phyloP scores from a whole-genome alignment of 2,888 invertebrate species.

The Spisula solida region DNA sequence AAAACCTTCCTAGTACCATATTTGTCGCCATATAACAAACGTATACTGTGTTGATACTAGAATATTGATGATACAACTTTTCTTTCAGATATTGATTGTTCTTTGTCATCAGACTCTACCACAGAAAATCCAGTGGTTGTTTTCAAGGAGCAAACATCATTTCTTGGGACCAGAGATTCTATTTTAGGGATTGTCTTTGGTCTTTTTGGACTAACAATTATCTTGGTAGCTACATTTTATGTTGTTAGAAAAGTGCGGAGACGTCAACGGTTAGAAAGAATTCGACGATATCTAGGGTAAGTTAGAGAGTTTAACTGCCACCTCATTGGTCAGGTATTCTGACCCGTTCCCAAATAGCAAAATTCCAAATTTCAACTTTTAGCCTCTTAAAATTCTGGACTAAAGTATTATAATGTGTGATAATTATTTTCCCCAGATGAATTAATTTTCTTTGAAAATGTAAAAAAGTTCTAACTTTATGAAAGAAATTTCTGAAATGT shows the following conservation, averaged over 20 bases:
- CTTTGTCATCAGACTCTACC: background rate
- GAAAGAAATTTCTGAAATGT: no score
- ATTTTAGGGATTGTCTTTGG: slow-evolving; percentile 73
- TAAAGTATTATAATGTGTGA: no score
- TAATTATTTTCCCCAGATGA: no score
- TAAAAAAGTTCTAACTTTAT: no score
- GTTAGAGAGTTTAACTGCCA: background rate
- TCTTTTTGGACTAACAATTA: slow-evolving; percentile 67
- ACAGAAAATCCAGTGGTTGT: slow-evolving; percentile 50
- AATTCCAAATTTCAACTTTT: no score
- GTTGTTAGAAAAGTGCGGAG: slow-evolving; percentile 67
- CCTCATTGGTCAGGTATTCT: no score
- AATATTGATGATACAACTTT: no score
- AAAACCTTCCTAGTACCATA: background rate
- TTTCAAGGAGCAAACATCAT: slow-evolving; percentile 68
- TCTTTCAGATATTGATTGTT: slow-evolving; percentile 40
- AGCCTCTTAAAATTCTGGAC: no score
- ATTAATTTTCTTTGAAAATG: no score
- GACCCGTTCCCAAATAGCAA: no score
- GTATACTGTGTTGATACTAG: background rate
- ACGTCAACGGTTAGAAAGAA: slow-evolving; percentile 68
- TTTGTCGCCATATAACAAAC: background rate
- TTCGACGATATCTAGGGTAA: slow-evolving; percentile 71
- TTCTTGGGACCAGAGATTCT: slow-evolving; percentile 68
- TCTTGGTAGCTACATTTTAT: slow-evolving; percentile 70